These are phyloP conservation scores for Zygogramma bicolorata DNA, from an alignment of 2,888 invertebrate genomes.

Conservation along the genomic window DNA sequence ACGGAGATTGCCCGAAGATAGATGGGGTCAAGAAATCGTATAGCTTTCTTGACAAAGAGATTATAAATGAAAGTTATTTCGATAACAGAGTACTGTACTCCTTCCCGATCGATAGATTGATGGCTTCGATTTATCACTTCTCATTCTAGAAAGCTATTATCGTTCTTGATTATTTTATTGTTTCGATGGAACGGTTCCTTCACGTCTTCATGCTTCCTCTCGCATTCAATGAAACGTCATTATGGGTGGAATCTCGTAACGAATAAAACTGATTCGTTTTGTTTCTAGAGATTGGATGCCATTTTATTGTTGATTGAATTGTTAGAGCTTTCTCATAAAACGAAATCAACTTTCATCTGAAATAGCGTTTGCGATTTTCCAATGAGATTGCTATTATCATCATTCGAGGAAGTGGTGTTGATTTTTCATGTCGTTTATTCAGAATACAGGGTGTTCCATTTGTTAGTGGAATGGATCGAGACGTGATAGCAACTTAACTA, in stretches of 20 bases:
- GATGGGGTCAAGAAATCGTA: too few relatives aligned
- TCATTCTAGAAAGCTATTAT: not conserved
- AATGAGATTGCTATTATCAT: too few relatives aligned
- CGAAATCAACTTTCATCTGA: too few relatives aligned
- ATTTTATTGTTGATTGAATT: not conserved
- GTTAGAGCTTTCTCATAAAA: too few relatives aligned
- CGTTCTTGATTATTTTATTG: not conserved
- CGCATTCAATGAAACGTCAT: not conserved
- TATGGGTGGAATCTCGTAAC: not conserved
- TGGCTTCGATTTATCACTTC: not conserved
- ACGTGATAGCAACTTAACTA: too few relatives aligned
- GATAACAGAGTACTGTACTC: not conserved
- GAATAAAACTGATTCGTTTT: not conserved
- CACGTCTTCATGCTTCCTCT: not conserved
- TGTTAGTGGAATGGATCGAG: too few relatives aligned
- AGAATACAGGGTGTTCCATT: too few relatives aligned
- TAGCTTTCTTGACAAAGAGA: not conserved
- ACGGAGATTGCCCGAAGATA: too few relatives aligned
- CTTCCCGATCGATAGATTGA: not conserved
- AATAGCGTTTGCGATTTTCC: too few relatives aligned
- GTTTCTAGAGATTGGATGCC: not conserved
- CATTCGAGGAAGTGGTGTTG: too few relatives aligned
- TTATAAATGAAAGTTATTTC: not conserved
- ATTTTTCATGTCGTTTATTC: too few relatives aligned
- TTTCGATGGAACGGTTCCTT: not conserved